phyloP scores from a whole-genome alignment of 2,888 invertebrate species.

The Zygothrica quintamaculata region DNA sequence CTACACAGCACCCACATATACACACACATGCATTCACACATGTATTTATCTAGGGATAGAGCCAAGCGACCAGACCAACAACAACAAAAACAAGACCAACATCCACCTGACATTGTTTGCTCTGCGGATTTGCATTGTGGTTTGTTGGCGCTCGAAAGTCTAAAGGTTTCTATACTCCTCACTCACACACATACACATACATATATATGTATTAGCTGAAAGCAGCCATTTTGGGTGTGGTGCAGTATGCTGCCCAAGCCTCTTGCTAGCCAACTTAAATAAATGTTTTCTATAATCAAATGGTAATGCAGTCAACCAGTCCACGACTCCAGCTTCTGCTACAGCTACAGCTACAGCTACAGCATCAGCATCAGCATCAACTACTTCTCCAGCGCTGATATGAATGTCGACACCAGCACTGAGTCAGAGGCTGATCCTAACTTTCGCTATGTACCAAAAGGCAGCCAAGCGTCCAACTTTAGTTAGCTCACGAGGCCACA shows the following conservation, averaged over 20 bases:
- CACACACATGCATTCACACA: conserved; percentile 17
- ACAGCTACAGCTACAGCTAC: no score
- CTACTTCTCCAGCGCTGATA: no score
- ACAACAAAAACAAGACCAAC: conserved; percentile 14
- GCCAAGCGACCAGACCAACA: background rate
- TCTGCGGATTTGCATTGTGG: conserved; percentile 79
- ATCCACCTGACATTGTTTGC: conserved; percentile 77
- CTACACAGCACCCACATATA: conserved; percentile 9
- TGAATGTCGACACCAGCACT: background rate
- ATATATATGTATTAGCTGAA: no score
- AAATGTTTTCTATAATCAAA: conserved; percentile 79
- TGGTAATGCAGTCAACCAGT: conserved; percentile 70
- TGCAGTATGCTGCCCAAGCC: conserved; percentile 35
- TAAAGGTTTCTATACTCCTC: conserved; percentile 42
- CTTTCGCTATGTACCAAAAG: conserved; percentile 37
- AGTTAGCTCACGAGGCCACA: conserved; percentile 42
- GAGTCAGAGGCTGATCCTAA: conserved; percentile 36
- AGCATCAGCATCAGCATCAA: no score
- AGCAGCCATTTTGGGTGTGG: conserved; percentile 54
- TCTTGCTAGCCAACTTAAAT: conserved; percentile 58
- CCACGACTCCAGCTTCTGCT: conserved; percentile 10
- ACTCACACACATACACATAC: no score
- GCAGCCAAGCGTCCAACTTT: conserved; percentile 59
- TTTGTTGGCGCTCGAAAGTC: conserved; percentile 69
- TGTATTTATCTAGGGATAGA: no score